Percentiles rank a stretch among this genome's conserved stretches.
Conservation (phyloP, 2,797 vertebrate species). For the Pterois miles region DNA sequence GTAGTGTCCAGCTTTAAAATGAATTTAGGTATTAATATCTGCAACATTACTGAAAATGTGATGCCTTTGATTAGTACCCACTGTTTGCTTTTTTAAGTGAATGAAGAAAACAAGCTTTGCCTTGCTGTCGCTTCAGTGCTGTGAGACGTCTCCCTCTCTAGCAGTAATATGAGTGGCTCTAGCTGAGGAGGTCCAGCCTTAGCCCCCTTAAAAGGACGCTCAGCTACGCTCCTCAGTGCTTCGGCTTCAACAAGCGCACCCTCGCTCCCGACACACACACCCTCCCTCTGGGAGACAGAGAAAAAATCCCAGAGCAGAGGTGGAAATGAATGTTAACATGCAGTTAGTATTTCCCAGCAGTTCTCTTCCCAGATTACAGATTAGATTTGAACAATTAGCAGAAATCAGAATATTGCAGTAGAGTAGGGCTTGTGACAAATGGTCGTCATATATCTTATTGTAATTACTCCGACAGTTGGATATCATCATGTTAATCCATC, state of each 20-base stretch:
- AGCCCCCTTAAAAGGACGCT: conserved; percentile 64
- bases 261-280: too few relatives aligned
- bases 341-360: not conserved
- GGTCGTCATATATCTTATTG: not conserved
- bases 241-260: conserved; percentile 33
- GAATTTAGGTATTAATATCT: not conserved
- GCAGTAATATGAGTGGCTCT: conserved; percentile 30
- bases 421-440: not conserved
- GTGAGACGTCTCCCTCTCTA: conserved; percentile 26
- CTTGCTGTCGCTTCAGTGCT: conserved; percentile 58
- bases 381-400: not conserved
- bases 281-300: not conserved
- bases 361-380: not conserved
- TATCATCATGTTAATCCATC: not conserved
- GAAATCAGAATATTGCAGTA: not conserved
- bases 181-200: conserved; percentile 71
- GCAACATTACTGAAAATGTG: conserved; percentile 1
- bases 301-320: not conserved
- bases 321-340: conserved; percentile 34
- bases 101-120: conserved; percentile 55
- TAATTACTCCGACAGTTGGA: not conserved
- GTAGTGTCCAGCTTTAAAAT: not conserved
- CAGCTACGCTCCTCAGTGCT: conserved; percentile 51
- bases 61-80: conserved; percentile 34
- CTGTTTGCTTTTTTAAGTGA: conserved; percentile 16